phyloP scores from a whole-genome alignment of 1,140 invertebrate genomes.

The Anthonomus grandis region DNA sequence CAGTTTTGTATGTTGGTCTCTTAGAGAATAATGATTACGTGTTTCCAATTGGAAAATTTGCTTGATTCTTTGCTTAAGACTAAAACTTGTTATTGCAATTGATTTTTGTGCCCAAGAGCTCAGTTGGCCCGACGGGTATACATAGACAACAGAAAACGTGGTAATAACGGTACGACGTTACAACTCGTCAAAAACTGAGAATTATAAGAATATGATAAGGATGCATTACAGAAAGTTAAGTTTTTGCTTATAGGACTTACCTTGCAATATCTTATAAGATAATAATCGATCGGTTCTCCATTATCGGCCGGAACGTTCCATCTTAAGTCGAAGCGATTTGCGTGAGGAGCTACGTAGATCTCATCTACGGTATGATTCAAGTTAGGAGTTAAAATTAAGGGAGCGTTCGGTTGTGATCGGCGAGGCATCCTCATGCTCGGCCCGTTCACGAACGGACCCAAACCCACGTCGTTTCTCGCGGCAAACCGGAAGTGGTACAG shows the following conservation, averaged over 20 bases:
- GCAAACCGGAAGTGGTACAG: conserved; percentile 82
- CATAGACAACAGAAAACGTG: too few species aligned
- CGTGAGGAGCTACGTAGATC: conserved; percentile 57
- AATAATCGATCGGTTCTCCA: conserved; percentile 81
- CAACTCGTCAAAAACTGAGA: too few species aligned
- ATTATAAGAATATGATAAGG: too few species aligned
- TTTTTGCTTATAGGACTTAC: conserved; percentile 55
- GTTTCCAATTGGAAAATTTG: too few species aligned
- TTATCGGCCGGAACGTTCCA: conserved; percentile 84
- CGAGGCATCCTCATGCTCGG: conserved; percentile 52
- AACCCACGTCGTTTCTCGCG: conserved; percentile 78
- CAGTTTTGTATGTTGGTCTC: too few species aligned
- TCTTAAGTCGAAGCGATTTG: conserved; percentile 72
- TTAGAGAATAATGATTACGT: too few species aligned
- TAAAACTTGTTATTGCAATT: too few species aligned
- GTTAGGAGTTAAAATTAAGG: conserved; percentile 51
- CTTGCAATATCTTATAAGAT: conserved; percentile 75
- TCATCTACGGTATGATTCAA: conserved; percentile 29
- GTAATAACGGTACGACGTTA: too few species aligned
- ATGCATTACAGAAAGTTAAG: too few species aligned
- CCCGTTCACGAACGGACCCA: conserved; percentile 63
- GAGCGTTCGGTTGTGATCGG: conserved; percentile 56
- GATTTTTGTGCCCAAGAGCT: too few species aligned
- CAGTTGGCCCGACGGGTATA: too few species aligned
- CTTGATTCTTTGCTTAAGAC: too few species aligned